These are phyloP conservation scores for Plestiodon gilberti DNA, from an alignment of 2,113 vertebrate species.

Conservation along the genomic window DNA sequence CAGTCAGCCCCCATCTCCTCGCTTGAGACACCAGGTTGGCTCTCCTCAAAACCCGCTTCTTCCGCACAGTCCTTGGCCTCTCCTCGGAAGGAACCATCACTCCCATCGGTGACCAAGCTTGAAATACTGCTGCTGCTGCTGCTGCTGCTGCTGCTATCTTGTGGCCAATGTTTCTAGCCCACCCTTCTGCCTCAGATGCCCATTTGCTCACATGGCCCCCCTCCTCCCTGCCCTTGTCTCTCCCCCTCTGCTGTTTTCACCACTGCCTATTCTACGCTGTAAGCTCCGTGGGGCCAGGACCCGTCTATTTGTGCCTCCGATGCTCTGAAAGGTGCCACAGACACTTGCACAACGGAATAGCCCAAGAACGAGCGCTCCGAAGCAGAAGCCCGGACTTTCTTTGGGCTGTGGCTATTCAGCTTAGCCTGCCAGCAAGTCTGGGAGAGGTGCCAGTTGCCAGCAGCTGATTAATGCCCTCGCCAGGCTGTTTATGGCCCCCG, in stretches of 20 bases:
- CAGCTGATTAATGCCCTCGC: not conserved
- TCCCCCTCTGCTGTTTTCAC: not conserved
- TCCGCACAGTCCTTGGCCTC: not conserved
- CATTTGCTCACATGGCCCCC: not conserved
- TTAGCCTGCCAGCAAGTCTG: not conserved
- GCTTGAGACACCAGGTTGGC: too few species aligned
- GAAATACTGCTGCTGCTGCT: too few species aligned
- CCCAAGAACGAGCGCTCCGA: not conserved
- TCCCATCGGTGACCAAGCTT: not conserved
- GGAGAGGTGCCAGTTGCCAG: constrained; percentile 1
- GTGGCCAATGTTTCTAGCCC: not conserved
- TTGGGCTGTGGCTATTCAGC: not conserved
- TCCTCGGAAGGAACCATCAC: too few species aligned
- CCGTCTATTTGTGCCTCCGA: not conserved
- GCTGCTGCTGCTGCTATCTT: too few species aligned
- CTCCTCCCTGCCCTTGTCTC: not conserved
- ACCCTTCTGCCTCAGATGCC: not conserved
- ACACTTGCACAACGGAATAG: not conserved
- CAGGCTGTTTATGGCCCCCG: constrained; percentile 4
- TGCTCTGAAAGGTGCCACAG: not conserved
- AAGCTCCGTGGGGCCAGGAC: not conserved
- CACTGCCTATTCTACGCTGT: not conserved
- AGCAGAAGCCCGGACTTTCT: not conserved
- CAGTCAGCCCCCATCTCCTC: too few species aligned
- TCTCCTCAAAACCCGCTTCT: too few species aligned